Evolutionary conservation across 2,888 invertebrate species (phyloP).

Genomic region (Resseliella maxima): DNA sequence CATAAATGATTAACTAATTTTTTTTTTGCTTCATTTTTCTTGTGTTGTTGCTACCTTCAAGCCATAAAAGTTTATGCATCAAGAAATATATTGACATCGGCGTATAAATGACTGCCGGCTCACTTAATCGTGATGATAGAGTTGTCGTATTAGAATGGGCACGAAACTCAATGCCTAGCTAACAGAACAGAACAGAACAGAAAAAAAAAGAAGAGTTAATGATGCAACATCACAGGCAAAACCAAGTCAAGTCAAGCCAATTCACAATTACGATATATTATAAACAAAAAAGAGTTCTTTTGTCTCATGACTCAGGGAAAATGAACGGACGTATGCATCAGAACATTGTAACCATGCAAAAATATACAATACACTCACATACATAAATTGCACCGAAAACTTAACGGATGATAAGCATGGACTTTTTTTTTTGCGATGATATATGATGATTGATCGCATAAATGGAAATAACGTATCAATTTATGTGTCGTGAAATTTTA

Average conservation of each 20-base stretch:
- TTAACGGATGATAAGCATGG: not conserved
- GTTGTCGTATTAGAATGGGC: not conserved
- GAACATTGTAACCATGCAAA: too few species aligned
- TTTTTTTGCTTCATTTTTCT: not conserved
- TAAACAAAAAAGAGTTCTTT: not conserved
- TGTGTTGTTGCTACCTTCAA: not conserved
- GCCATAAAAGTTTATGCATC: not conserved
- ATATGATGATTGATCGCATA: slow-evolving; percentile 41
- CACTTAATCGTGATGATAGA: slow-evolving; percentile 2
- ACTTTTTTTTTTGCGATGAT: not conserved
- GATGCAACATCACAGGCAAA: not conserved
- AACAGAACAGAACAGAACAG: too few species aligned
- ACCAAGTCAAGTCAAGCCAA: too few species aligned
- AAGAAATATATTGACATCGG: not conserved
- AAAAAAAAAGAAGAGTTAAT: not conserved
- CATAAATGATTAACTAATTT: slow-evolving; percentile 4
- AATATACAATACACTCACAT: not conserved
- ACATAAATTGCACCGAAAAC: not conserved
- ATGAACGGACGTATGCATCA: too few species aligned
- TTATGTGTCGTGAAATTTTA: slow-evolving; percentile 41
- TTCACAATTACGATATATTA: not conserved
- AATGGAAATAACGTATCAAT: slow-evolving; percentile 11
- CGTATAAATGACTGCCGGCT: slow-evolving; percentile 7
- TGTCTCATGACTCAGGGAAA: not conserved
- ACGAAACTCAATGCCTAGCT: not conserved